Evolutionary conservation across 2,797 vertebrate genomes (phyloP).

Genomic region (Xerus rutilus): DNA sequence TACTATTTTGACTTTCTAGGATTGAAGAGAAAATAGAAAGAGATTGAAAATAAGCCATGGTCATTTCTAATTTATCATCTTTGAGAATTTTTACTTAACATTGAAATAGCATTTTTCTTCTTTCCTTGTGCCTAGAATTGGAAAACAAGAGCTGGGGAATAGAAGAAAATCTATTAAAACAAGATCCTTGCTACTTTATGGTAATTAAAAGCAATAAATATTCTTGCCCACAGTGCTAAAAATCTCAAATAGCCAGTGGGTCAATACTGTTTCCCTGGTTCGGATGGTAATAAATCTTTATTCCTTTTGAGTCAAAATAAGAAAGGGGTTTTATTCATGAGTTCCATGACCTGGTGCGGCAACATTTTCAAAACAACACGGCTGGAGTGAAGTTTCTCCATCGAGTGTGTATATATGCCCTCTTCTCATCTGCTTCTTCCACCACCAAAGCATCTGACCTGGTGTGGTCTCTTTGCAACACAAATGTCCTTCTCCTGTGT

Average conservation of each 20-base stretch:
- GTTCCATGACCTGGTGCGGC: constrained; percentile 83
- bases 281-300: constrained; percentile 89
- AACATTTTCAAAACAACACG: constrained; percentile 86
- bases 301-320: constrained; percentile 88
- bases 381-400: constrained; percentile 83
- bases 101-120: constrained; percentile 69
- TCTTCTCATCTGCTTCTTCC: constrained; percentile 69
- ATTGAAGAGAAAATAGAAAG: constrained; percentile 44
- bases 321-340: constrained; percentile 87
- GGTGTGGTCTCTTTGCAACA: constrained; percentile 58
- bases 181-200: constrained; percentile 88
- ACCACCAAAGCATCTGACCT: constrained; percentile 55
- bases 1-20: constrained; percentile 35
- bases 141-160: constrained; percentile 71
- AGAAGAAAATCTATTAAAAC: constrained; percentile 85
- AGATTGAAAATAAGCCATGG: constrained; percentile 58
- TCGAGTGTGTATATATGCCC: constrained; percentile 77
- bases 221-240: constrained; percentile 83
- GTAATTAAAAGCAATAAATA: constrained; percentile 91
- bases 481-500: constrained; percentile 7
- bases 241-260: constrained; percentile 86
- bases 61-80: constrained; percentile 80
- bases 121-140: constrained; percentile 68
- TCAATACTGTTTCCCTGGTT: constrained; percentile 88
- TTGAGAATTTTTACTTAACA: constrained; percentile 75